Percentiles rank a stretch among this genome's conserved stretches.
Conservation (phyloP, 2,113 vertebrate genomes). For the Fregetta grallaria region DNA sequence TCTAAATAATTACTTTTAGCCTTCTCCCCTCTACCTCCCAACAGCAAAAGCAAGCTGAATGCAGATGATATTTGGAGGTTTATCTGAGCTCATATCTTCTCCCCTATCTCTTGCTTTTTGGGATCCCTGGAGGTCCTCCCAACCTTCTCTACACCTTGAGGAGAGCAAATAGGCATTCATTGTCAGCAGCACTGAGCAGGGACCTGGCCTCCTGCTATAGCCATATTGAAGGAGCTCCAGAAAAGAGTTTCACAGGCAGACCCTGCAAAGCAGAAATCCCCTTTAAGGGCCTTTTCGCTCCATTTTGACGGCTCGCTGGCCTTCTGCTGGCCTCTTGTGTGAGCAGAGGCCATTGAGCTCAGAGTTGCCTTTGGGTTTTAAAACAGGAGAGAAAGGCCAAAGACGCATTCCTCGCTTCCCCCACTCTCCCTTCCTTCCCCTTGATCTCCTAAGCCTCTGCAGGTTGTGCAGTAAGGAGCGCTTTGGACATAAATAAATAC, state of each 20-base stretch:
- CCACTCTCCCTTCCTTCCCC: not conserved
- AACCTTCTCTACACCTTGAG: not conserved
- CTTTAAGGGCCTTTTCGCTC: not conserved
- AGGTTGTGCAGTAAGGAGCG: not conserved
- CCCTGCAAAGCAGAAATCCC: not conserved
- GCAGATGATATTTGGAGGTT: not conserved
- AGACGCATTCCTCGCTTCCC: not conserved
- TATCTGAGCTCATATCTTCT: not conserved
- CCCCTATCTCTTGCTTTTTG: not conserved
- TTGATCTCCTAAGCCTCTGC: not conserved
- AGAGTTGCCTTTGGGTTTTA: not conserved
- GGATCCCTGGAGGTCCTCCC: not conserved
- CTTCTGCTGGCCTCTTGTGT: not conserved
- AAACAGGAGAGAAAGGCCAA: constrained; percentile 7
- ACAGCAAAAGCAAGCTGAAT: not conserved
- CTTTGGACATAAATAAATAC: constrained; percentile 26
- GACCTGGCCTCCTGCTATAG: not conserved
- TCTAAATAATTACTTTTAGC: not conserved
- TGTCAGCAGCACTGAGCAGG: not conserved
- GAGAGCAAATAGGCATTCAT: not conserved
- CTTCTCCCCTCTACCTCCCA: not conserved
- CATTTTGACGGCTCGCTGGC: fast-evolving
- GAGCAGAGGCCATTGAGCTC: not conserved
- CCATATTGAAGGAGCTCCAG: not conserved
- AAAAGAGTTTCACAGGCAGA: not conserved